Percentiles rank a stretch among this genome's conserved stretches.
Evolutionary conservation across 30 jellyfish, hydroid and myxozoan genomes (phyloP).

Genomic region (Morbakka virulenta): DNA sequence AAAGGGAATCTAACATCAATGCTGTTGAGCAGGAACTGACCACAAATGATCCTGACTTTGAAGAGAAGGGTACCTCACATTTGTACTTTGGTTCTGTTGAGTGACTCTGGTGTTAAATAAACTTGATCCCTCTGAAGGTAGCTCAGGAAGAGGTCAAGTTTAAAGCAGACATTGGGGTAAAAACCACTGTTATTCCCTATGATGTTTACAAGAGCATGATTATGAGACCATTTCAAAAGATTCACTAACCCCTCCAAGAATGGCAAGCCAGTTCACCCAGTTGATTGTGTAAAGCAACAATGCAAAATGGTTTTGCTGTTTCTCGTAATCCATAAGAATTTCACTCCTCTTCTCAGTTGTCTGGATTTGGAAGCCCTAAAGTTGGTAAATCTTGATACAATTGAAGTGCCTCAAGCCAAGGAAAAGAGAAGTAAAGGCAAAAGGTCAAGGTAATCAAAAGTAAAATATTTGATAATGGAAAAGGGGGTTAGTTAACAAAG

Average conservation of each 20-base stretch:
- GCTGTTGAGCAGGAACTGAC: no score
- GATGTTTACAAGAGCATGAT: constrained; percentile 5
- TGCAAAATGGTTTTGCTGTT: no score
- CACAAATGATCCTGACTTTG: not conserved
- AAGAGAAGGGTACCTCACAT: constrained; percentile 21
- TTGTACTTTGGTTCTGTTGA: constrained; percentile 23
- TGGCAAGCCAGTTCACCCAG: constrained; percentile 38
- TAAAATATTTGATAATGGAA: constrained; percentile 7
- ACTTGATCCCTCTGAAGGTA: constrained; percentile 11
- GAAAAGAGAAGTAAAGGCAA: constrained; percentile 7
- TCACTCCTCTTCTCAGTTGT: constrained; percentile 36
- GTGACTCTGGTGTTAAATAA: constrained; percentile 1
- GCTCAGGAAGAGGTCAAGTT: constrained; percentile 24
- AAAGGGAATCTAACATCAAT: constrained; percentile 2
- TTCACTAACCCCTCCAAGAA: constrained; percentile 27
- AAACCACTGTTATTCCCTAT: constrained; percentile 32
- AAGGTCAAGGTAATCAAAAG: constrained; percentile 3
- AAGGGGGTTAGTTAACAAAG: no score
- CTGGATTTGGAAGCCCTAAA: constrained; percentile 15
- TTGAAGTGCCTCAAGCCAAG: constrained; percentile 6
- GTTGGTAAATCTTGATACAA: constrained; percentile 17
- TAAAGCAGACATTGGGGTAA: constrained; percentile 41
- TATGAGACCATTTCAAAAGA: not conserved
- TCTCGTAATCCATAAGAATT: not conserved
- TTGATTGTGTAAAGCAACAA: constrained; percentile 1